Percentiles rank a stretch among this genome's conserved stretches.
phyloP scores from a whole-genome alignment of 2,797 vertebrate species.

The Gymnodraco acuticeps region DNA sequence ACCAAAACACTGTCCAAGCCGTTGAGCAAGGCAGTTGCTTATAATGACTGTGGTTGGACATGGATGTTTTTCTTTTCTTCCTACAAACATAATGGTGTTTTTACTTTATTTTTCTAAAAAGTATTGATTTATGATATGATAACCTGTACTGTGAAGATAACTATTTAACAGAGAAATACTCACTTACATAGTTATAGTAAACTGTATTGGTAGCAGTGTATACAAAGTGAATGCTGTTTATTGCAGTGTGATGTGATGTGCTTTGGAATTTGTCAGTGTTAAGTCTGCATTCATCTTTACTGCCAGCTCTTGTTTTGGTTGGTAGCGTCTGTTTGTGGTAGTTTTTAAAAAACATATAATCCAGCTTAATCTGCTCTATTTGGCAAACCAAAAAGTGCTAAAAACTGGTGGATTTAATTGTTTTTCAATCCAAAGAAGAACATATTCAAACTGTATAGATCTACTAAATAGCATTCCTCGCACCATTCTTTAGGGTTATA shows the following conservation, averaged over 20 bases:
- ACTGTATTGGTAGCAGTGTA: not conserved
- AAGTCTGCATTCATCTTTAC: constrained; percentile 5
- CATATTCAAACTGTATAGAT: not conserved
- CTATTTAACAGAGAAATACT: not conserved
- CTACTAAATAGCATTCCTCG: not conserved
- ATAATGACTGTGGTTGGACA: not conserved
- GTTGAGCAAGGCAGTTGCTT: not conserved
- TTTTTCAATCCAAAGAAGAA: not conserved
- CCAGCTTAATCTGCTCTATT: constrained; percentile 19
- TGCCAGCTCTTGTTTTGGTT: constrained; percentile 22
- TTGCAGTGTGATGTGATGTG: not conserved
- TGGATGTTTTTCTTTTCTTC: not conserved
- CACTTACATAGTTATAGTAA: not conserved
- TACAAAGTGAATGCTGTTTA: not conserved
- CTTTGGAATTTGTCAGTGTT: constrained; percentile 20
- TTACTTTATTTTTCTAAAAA: too few species aligned
- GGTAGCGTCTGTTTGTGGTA: constrained; percentile 10
- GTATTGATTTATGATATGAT: not conserved
- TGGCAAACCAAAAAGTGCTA: not conserved
- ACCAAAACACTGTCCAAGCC: constrained; percentile 6
- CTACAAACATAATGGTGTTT: too few species aligned
- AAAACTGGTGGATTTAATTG: not conserved
- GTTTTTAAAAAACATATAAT: constrained; percentile 24
- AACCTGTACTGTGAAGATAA: not conserved
- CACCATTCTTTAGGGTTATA: not conserved